Evolutionary conservation across 2,888 invertebrate species (phyloP), one percentile per base, ranked within the genome.

Genomic region (Altica lythri): DNA sequence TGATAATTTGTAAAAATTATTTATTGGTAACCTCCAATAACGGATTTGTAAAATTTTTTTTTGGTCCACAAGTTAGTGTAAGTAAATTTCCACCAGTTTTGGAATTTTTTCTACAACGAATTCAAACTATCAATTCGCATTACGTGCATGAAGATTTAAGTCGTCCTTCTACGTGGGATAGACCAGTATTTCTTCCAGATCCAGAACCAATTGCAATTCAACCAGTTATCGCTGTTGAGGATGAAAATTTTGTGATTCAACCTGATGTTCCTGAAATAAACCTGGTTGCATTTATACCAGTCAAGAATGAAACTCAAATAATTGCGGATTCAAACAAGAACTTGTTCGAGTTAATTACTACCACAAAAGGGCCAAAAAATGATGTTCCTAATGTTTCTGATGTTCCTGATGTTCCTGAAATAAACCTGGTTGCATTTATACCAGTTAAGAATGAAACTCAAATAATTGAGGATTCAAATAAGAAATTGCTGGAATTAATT

Each of bases 121-220:
- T 89, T 46, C 89, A 89, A 74, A 81, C 84, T 0, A 79, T 84
- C 63, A 84, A 85, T 76, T 88, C 88, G 0, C 82, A 84, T n/a
- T 84, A 84, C 64, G 75, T 82, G 45, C 80, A 84, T 16, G 80
- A 81, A 61, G 82, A 84, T 68, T 68, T 80, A 59, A 78, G 78
- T 68, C 61, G 79, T 59, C 78, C 78, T 27, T 64, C 72, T 57
- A 65, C 75, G 37, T 71, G 72, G 68, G 68, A 76, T 62, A 67
- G 68, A 63, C 70, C 78, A 43, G 62, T 66, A 1, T 70, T 68
- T 47, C 68, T 69, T 4, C 53, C 71, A 63, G 60, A 71, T 65
- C 60, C 68, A 10, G 44, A 53, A 13, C 69, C 29, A 9, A 32
- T 12, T 12, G 13, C 16, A 8, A 19, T 70, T 45, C 59, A 69